Conservation (phyloP, 2,797 vertebrate genomes). For the Gobionotothen gibberifrons region DNA sequence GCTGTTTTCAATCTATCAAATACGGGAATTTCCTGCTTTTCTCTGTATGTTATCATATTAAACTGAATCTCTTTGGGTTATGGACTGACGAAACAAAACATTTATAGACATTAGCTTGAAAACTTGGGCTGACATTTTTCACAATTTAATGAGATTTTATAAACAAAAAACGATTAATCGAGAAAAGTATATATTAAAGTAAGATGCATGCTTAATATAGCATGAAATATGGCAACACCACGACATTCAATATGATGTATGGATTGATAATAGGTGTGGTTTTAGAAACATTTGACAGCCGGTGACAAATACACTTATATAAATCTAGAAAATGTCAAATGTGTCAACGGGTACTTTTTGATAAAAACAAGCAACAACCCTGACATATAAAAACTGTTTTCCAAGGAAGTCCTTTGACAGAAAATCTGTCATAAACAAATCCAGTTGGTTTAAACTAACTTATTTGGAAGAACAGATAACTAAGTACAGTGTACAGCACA, state of each 20-base stretch:
- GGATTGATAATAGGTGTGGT: neutral
- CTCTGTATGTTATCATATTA: too few relatives aligned
- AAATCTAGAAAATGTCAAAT: neutral
- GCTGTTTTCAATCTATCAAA: too few relatives aligned
- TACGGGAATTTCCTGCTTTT: too few relatives aligned
- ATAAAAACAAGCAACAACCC: conserved; percentile 1
- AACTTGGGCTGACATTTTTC: too few relatives aligned
- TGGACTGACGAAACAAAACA: too few relatives aligned
- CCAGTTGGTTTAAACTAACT: neutral
- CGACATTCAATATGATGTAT: neutral
- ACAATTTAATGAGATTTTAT: too few relatives aligned
- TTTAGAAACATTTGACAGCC: neutral
- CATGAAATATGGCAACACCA: too few relatives aligned
- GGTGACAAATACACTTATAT: neutral
- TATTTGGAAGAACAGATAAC: neutral
- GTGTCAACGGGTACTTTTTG: neutral
- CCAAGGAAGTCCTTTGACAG: neutral
- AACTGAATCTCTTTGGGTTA: too few relatives aligned
- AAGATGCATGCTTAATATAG: too few relatives aligned
- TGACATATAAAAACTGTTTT: conserved; percentile 5
- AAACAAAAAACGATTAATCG: too few relatives aligned
- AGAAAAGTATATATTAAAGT: too few relatives aligned
- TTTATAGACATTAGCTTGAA: too few relatives aligned
- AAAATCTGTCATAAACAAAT: conserved; percentile 12
- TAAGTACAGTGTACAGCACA: neutral